Conservation (phyloP, 2,888 invertebrate species). For the Sphaerophoria taeniata region DNA sequence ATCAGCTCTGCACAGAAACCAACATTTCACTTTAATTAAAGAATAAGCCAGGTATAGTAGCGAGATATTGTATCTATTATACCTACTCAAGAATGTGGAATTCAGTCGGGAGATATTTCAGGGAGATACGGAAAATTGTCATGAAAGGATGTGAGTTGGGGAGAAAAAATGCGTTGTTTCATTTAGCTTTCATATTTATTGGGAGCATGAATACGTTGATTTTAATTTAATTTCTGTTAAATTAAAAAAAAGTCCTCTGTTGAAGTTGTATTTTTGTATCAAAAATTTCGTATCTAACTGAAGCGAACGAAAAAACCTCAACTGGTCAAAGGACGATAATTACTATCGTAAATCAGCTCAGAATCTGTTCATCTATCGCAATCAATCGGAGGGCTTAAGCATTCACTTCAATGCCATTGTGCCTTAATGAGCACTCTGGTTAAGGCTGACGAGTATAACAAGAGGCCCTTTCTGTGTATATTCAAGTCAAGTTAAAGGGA, state of each 20-base stretch:
- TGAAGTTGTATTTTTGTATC: not conserved
- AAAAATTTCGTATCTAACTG: slow-evolving; percentile 40
- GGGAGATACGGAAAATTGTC: not conserved
- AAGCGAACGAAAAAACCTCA: not conserved
- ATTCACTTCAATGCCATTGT: slow-evolving; percentile 50
- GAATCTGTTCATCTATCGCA: slow-evolving; percentile 52
- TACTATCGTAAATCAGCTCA: slow-evolving; percentile 65
- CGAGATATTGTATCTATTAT: slow-evolving; percentile 16
- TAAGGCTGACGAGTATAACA: not conserved
- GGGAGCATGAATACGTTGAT: not conserved
- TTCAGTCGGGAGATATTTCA: not conserved
- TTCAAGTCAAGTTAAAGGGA: slow-evolving; percentile 15
- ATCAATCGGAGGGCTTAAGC: slow-evolving; percentile 66
- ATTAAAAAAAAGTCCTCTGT: too few species aligned
- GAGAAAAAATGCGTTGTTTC: not conserved
- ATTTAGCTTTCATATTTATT: not conserved
- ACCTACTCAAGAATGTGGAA: slow-evolving; percentile 15
- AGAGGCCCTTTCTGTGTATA: not conserved
- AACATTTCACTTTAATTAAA: slow-evolving; percentile 58
- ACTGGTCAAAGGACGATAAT: slow-evolving; percentile 59
- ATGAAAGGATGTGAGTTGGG: not conserved
- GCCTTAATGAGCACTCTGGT: slow-evolving; percentile 48
- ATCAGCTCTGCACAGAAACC: slow-evolving; percentile 15
- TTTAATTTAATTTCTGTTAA: not conserved
- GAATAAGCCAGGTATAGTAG: slow-evolving; percentile 1